Conservation (phyloP, 2,888 invertebrate species). For the Tyria jacobaeae region DNA sequence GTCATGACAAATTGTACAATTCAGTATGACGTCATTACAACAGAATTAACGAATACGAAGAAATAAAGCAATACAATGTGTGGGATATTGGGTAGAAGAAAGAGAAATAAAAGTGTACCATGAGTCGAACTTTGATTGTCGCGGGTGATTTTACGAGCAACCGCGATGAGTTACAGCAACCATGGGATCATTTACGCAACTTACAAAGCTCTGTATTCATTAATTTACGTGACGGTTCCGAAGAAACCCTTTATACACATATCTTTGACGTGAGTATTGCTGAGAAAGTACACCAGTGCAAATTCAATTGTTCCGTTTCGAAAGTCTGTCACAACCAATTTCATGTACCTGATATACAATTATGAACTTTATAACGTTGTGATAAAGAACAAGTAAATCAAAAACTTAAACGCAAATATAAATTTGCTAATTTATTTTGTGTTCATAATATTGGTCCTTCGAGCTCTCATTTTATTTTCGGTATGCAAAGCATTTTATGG, state of each 20-base stretch:
- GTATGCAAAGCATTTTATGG: slow-evolving; percentile 70
- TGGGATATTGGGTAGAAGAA: slow-evolving; percentile 37
- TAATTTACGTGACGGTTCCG: slow-evolving; percentile 76
- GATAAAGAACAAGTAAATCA: slow-evolving; percentile 38
- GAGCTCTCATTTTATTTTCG: slow-evolving; percentile 68
- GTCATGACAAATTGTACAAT: slow-evolving; percentile 10
- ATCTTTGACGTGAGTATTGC: slow-evolving; percentile 61
- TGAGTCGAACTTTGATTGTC: slow-evolving; percentile 46
- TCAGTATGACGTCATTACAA: slow-evolving; percentile 23
- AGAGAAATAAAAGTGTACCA: slow-evolving; percentile 34
- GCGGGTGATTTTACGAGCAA: slow-evolving; percentile 59
- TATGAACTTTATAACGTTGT: slow-evolving; percentile 44
- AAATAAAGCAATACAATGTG: slow-evolving; percentile 31
- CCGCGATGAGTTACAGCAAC: slow-evolving; percentile 61
- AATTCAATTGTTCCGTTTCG: slow-evolving; percentile 46
- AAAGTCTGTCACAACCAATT: slow-evolving; percentile 38
- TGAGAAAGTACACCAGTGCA: slow-evolving; percentile 57
- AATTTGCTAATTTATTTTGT: slow-evolving; percentile 64
- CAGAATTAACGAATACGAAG: slow-evolving; percentile 18
- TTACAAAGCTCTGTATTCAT: slow-evolving; percentile 68
- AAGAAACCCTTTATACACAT: slow-evolving; percentile 70
- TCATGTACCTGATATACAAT: slow-evolving; percentile 26
- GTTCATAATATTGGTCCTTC: slow-evolving; percentile 63
- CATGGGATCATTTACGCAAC: slow-evolving; percentile 60
- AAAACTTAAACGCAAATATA: slow-evolving; percentile 50